Percentiles rank a stretch among this genome's conserved stretches.
Conservation (phyloP, 2,113 vertebrate species). For the Xenopus borealis region DNA sequence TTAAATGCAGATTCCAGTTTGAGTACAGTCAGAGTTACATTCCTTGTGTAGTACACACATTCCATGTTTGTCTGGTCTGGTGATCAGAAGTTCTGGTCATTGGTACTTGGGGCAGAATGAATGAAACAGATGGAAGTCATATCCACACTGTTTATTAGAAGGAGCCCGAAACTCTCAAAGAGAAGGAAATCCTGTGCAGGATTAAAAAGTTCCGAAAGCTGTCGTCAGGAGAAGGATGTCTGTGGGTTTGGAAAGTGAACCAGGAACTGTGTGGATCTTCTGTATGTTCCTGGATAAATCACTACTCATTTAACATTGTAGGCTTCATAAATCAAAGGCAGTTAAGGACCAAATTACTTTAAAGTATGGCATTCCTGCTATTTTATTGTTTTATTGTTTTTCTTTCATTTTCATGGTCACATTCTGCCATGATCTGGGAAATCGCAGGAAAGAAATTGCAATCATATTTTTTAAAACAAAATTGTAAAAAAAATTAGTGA, state of each 20-base stretch:
- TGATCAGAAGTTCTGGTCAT: conserved; percentile 71
- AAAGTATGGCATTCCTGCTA: no score
- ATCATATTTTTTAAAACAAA: no score
- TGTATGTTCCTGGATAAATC: conserved; percentile 48
- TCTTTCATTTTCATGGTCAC: no score
- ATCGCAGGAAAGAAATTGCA: no score
- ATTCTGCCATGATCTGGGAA: no score
- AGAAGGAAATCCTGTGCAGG: conserved; percentile 74
- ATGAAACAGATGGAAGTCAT: conserved; percentile 66
- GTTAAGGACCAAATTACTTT: no score
- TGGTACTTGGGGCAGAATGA: conserved; percentile 16
- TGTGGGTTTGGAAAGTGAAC: conserved; percentile 60
- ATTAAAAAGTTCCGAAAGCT: conserved; percentile 56
- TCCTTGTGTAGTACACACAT: no score
- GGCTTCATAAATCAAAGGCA: no score
- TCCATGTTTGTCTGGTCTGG: conserved; percentile 18
- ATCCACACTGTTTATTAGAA: conserved; percentile 68
- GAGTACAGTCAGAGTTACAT: no score
- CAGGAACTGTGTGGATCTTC: conserved; percentile 52
- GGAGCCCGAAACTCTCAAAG: conserved; percentile 67
- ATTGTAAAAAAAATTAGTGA: no score
- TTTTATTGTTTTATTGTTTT: no score
- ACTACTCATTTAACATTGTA: no score
- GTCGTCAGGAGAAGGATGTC: conserved; percentile 63
- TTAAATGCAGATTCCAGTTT: conserved; percentile 19